Evolutionary conservation across 2,113 vertebrate species (phyloP).

Genomic region (Chionodraco myersi): DNA sequence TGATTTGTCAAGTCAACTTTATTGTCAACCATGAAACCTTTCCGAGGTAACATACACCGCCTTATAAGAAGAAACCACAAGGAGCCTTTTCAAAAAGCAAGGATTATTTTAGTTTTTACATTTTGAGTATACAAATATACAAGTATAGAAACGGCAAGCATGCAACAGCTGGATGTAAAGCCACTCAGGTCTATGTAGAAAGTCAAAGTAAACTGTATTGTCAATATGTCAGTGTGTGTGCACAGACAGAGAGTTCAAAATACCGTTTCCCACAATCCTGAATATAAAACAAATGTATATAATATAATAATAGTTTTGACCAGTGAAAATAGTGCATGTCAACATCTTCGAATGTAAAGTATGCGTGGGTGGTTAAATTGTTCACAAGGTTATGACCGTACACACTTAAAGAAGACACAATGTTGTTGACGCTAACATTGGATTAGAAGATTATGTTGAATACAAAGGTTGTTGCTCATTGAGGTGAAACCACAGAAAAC

Average conservation of each 20-base stretch:
- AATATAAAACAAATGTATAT: too few species aligned
- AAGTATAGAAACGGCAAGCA: too few species aligned
- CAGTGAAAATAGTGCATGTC: not conserved
- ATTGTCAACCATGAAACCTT: not conserved
- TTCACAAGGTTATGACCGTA: not conserved
- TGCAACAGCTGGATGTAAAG: not conserved
- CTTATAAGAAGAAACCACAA: too few species aligned
- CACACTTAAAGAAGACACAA: too few species aligned
- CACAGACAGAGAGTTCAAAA: too few species aligned
- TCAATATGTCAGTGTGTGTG: too few species aligned
- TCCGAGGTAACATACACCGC: not conserved
- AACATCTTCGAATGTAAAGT: not conserved
- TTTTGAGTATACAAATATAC: too few species aligned
- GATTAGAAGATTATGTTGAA: not conserved
- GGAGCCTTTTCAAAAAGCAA: too few species aligned
- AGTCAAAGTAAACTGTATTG: not conserved
- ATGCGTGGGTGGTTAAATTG: not conserved
- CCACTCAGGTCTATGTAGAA: constrained; percentile 3
- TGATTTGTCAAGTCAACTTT: constrained; percentile 9
- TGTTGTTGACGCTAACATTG: not conserved
- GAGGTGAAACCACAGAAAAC: not conserved
- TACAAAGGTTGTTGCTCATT: not conserved
- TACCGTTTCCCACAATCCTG: too few species aligned
- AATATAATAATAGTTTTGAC: constrained; percentile 23
- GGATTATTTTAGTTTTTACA: too few species aligned